These are phyloP conservation scores for Ficedula albicollis DNA, from an alignment of 2,797 vertebrate species.

Conservation along the genomic window DNA sequence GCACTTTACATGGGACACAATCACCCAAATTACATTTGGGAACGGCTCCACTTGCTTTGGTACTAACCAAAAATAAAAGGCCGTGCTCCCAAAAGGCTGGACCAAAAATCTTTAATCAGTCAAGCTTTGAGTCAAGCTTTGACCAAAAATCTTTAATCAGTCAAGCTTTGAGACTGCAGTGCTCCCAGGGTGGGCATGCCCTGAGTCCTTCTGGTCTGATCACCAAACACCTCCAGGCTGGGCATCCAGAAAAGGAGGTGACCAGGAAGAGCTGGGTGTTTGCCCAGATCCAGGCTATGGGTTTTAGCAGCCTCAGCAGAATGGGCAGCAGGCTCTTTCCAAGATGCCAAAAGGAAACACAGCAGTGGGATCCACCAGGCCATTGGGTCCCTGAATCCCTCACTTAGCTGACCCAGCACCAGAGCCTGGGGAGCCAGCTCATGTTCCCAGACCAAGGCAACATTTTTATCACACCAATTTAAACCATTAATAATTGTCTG, in stretches of 20 bases:
- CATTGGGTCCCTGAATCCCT: accelerated
- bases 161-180: accelerated
- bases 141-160: not conserved
- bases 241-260: not conserved
- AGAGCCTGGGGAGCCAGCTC: not conserved
- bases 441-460: not conserved
- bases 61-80: not conserved
- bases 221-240: not conserved
- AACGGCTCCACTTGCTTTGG: not conserved
- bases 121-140: not conserved
- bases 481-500: conserved; percentile 24
- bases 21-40: accelerated
- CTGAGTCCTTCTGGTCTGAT: accelerated
- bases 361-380: not conserved
- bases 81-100: not conserved
- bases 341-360: not conserved
- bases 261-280: accelerated
- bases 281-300: not conserved
- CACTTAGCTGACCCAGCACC: not conserved
- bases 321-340: not conserved
- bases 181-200: accelerated
- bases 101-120: not conserved
- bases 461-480: not conserved
- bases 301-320: not conserved
- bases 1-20: accelerated